Evolutionary conservation across 1,140 invertebrate species (phyloP).

Genomic region (Thalassaphorura encarpata): DNA sequence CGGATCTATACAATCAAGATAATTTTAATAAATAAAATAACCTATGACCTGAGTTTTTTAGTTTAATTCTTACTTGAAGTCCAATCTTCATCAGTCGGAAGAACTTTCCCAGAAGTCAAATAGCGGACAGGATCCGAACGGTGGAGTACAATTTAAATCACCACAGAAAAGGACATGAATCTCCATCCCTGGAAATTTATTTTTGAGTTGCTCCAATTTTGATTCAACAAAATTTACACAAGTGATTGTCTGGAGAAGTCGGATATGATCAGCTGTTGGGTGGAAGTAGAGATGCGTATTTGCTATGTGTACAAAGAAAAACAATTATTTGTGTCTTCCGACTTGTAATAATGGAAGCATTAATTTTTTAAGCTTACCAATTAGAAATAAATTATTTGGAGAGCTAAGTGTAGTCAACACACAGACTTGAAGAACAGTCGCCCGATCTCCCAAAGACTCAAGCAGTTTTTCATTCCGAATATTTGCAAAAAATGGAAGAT

Average conservation of each 20-base stretch:
- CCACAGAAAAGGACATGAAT: conserved; percentile 63
- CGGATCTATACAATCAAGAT: conserved; percentile 33
- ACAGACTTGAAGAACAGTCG: conserved; percentile 39
- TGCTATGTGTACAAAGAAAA: conserved; percentile 37
- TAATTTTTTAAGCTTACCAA: no score
- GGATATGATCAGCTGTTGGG: conserved; percentile 73
- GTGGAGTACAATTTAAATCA: conserved; percentile 78
- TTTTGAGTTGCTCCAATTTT: neutral
- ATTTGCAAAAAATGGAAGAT: conserved; percentile 45
- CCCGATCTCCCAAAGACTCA: conserved; percentile 49
- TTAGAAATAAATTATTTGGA: conserved; percentile 6
- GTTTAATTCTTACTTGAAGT: conserved; percentile 55
- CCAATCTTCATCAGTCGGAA: conserved; percentile 69
- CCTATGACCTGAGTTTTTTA: neutral
- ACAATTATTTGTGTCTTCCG: no score
- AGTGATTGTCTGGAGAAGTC: conserved; percentile 52
- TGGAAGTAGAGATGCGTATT: conserved; percentile 91
- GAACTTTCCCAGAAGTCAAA: no score
- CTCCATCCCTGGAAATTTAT: conserved; percentile 41
- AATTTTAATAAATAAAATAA: conserved; percentile 13
- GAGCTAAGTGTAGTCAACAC: neutral
- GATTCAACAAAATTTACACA: conserved; percentile 36
- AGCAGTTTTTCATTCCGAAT: conserved; percentile 40
- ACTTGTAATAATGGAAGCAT: no score
- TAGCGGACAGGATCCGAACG: conserved; percentile 63